A percentile compares a stretch with the other conserved stretches of the same genome.
Conservation (phyloP, 2,888 invertebrate genomes). For the Drepana falcataria region DNA sequence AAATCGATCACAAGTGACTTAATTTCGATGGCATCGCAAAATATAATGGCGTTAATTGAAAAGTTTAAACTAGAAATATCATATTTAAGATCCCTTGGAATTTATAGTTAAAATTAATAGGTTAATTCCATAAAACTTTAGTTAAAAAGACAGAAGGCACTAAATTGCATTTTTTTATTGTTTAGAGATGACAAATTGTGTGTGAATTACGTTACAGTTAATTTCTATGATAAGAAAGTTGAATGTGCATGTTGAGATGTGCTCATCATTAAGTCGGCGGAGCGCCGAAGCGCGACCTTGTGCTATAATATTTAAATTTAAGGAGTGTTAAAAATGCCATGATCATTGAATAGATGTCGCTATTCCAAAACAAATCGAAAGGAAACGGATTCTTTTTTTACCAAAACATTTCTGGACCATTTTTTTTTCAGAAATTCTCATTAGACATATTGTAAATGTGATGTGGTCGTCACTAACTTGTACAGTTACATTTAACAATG, state of each 20-base stretch:
- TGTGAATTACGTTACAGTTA: conserved; percentile 1
- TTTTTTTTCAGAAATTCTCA: no score
- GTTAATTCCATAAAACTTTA: conserved; percentile 12
- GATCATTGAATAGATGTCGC: background rate
- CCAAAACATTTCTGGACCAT: no score
- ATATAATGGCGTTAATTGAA: background rate
- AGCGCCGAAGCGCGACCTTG: no score
- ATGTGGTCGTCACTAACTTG: no score
- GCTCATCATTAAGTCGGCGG: no score
- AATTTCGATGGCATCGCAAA: no score
- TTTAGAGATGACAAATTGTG: conserved; percentile 15
- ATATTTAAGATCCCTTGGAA: background rate
- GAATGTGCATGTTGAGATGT: no score
- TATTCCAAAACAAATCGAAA: background rate
- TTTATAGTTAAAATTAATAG: background rate
- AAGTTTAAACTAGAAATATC: background rate
- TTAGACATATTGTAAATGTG: no score
- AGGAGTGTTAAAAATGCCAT: background rate
- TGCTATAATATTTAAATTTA: background rate
- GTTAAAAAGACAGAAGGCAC: conserved; percentile 43
- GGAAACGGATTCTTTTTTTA: no score
- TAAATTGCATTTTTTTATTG: conserved; percentile 42
- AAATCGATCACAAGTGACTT: no score
- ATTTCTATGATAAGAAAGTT: no score
- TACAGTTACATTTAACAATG: no score